Evolutionary conservation across 2,113 vertebrate genomes (phyloP).

Genomic region (Sebastes schlegelii): DNA sequence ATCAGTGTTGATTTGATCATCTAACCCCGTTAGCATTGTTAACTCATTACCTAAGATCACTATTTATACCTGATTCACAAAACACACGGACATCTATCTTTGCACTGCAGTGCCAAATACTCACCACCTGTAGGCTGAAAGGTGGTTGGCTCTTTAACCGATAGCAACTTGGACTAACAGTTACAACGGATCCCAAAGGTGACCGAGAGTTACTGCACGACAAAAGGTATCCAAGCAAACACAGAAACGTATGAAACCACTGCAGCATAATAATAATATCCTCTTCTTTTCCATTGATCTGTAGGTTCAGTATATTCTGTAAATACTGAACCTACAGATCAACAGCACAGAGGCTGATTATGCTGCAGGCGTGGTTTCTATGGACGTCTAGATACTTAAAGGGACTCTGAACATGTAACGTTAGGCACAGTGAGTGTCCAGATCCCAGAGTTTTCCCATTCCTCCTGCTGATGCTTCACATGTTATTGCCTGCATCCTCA

Average conservation of each 20-base stretch:
- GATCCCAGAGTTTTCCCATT: background rate
- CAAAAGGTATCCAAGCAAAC: background rate
- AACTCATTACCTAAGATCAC: background rate
- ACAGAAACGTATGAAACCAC: background rate
- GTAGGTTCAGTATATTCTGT: background rate
- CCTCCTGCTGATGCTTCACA: background rate
- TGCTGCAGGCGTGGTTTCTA: background rate
- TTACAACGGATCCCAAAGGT: background rate
- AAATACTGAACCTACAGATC: background rate
- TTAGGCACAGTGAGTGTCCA: background rate
- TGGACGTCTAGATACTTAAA: background rate
- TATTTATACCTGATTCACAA: background rate
- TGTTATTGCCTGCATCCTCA: background rate
- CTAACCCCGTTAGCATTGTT: constrained; percentile 14
- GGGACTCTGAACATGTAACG: background rate
- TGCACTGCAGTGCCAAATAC: background rate
- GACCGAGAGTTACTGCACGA: background rate
- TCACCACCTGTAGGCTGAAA: background rate
- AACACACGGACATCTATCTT: background rate
- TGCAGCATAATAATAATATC: background rate
- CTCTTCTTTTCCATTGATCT: background rate
- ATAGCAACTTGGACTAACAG: background rate
- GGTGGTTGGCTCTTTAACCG: background rate
- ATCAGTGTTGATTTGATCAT: constrained; percentile 47
- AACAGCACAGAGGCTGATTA: background rate